Evolutionary conservation across 2,888 invertebrate genomes (phyloP).

Genomic region (Cyrtodaria siliqua): DNA sequence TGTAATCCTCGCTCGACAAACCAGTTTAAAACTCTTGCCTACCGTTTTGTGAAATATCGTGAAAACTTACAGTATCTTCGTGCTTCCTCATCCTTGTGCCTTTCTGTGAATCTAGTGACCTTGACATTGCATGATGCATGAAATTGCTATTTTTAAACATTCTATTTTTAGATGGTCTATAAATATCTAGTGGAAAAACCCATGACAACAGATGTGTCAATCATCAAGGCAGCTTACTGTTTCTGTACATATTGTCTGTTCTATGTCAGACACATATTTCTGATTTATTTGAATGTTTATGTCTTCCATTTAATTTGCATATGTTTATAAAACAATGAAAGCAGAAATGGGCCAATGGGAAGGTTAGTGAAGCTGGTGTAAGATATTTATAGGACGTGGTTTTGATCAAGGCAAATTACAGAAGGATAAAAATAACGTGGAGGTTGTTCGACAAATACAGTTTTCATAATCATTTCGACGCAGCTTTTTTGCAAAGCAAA

Average conservation of each 20-base stretch:
- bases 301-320: conserved; percentile 6
- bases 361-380: too few relatives aligned
- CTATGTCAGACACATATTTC: too few relatives aligned
- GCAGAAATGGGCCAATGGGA: not conserved
- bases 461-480: too few relatives aligned
- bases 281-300: too few relatives aligned
- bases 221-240: conserved; percentile 8
- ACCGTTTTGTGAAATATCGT: conserved; percentile 45
- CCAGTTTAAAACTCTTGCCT: conserved; percentile 60
- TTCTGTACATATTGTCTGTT: not conserved
- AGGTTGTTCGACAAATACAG: too few relatives aligned
- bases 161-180: not conserved
- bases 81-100: conserved; percentile 45
- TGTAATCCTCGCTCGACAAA: conserved; percentile 5
- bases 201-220: conserved; percentile 1
- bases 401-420: too few relatives aligned
- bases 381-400: too few relatives aligned
- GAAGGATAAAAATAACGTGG: too few relatives aligned
- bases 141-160: conserved; percentile 11
- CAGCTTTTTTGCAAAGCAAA: too few relatives aligned
- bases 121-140: conserved; percentile 48
- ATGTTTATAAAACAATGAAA: not conserved
- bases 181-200: not conserved
- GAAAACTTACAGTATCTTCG: conserved; percentile 8
- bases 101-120: conserved; percentile 30